Evolutionary conservation across 1,140 invertebrate genomes (phyloP).

Genomic region (Diprion similis): DNA sequence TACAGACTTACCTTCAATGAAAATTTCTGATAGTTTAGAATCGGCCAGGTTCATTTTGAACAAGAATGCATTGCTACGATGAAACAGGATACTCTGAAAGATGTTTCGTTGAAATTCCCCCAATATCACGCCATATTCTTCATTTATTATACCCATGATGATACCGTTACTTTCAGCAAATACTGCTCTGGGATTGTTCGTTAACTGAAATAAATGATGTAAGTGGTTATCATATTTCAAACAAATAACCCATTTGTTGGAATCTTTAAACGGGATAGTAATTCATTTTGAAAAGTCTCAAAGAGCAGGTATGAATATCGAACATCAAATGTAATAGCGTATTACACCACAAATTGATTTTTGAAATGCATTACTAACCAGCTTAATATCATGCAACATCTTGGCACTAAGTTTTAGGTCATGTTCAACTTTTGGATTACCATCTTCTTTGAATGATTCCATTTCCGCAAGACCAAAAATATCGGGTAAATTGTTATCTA

Average conservation of each 20-base stretch:
- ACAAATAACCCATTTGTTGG: not conserved
- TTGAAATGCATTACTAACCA: conserved; percentile 1
- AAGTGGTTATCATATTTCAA: not conserved
- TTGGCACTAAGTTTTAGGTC: not conserved
- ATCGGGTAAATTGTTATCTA: too few relatives aligned
- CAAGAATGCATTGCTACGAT: conserved; percentile 37
- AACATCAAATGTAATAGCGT: too few relatives aligned
- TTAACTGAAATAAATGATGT: conserved; percentile 29
- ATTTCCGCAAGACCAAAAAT: too few relatives aligned
- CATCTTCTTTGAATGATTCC: not conserved
- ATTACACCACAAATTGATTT: too few relatives aligned
- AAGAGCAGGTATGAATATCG: too few relatives aligned
- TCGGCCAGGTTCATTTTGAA: conserved; percentile 30
- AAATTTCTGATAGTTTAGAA: conserved; percentile 31
- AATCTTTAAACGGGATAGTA: conserved; percentile 12
- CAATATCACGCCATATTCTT: conserved; percentile 40
- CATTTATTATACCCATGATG: conserved; percentile 33
- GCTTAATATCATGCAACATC: conserved; percentile 10
- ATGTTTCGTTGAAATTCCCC: conserved; percentile 37
- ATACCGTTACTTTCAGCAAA: conserved; percentile 37
- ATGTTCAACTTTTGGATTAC: not conserved
- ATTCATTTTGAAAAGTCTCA: not conserved
- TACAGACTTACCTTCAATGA: conserved; percentile 35
- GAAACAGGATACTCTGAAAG: conserved; percentile 42
- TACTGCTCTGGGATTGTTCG: conserved; percentile 31